A percentile compares a stretch with the other conserved stretches of the same genome.
These are phyloP conservation scores for Tupiocoris notatus DNA, from an alignment of 2,888 invertebrate genomes.

Conservation along the genomic window DNA sequence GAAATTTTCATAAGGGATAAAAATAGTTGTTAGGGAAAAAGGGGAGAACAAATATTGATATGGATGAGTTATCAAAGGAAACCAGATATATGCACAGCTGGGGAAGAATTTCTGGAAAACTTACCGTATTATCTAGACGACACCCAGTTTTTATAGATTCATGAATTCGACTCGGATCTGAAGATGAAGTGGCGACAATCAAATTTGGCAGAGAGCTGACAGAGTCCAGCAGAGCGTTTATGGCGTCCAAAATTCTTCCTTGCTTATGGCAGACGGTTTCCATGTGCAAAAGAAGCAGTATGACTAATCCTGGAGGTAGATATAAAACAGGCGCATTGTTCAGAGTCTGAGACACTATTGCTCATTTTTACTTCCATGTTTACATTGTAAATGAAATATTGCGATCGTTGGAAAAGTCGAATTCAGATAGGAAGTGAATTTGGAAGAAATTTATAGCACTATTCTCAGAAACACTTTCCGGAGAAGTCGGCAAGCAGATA, in stretches of 20 bases:
- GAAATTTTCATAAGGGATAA: neutral
- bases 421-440: too few species aligned
- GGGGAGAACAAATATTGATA: too few species aligned
- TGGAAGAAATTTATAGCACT: too few species aligned
- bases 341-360: neutral
- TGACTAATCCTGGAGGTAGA: slow-evolving; percentile 53
- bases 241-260: slow-evolving; percentile 55
- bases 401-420: too few species aligned
- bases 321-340: neutral
- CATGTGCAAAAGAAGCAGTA: slow-evolving; percentile 54
- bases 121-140: slow-evolving; percentile 60
- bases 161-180: slow-evolving; percentile 57
- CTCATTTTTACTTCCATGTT: too few species aligned
- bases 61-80: too few species aligned
- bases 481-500: too few species aligned
- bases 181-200: slow-evolving; percentile 60
- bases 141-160: slow-evolving; percentile 58
- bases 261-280: slow-evolving; percentile 48
- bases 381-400: too few species aligned
- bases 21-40: neutral
- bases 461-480: too few species aligned
- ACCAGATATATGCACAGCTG: too few species aligned
- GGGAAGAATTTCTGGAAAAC: too few species aligned
- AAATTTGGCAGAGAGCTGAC: slow-evolving; percentile 53
- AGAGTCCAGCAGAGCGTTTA: slow-evolving; percentile 58